Evolutionary conservation across 1,140 invertebrate genomes (phyloP), one percentile per base, ranked within the genome.

Genomic region (Limonius californicus): DNA sequence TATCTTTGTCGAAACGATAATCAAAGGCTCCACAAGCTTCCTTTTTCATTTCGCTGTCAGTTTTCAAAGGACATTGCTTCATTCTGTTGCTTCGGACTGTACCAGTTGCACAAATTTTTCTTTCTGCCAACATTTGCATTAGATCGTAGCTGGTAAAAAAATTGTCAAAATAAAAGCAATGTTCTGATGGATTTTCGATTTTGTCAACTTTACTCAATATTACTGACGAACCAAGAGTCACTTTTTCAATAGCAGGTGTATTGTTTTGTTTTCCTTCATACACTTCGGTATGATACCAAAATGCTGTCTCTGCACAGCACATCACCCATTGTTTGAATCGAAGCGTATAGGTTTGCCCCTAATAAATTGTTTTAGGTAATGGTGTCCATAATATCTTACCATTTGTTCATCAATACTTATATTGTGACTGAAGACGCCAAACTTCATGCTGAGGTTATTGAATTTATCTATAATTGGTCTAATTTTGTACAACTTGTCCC

Each of bases 91-190:
- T 64, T 55, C 69, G 50, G 42, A 71, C 50, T 42, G 69, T 71
- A 54, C 68, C 73, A 54, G 70, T 63, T 6, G 60, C 65, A 3
- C 54, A 21, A 35, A 45, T 47, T 20, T 43, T 42, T 6, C 1
- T 14, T 12, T 58, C n/a, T 57, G 54, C 50, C 12, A 68, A 45
- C 4, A 12, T 8, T 21, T 1, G 54, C 18, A 63, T 23, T 14
- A 63, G 54, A 59, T 68, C 57, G n/a, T 63, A 62, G 3, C 63
- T 73, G 15, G 67, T 70, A 60, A 76, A 76, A 61, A 71, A 71
- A 68, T 74, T 74, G 56, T 76, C 69, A 43, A 75, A 72, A 63
- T 67, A 74, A 15, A 73, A 65, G 19, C 57, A 53, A 63, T 72
- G 68, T 12, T 71, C 58, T 12, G 11, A 2, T 18, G 62, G 39